These are phyloP conservation scores for Argopecten irradians DNA, from an alignment of 1,140 invertebrate genomes.

Conservation along the genomic window DNA sequence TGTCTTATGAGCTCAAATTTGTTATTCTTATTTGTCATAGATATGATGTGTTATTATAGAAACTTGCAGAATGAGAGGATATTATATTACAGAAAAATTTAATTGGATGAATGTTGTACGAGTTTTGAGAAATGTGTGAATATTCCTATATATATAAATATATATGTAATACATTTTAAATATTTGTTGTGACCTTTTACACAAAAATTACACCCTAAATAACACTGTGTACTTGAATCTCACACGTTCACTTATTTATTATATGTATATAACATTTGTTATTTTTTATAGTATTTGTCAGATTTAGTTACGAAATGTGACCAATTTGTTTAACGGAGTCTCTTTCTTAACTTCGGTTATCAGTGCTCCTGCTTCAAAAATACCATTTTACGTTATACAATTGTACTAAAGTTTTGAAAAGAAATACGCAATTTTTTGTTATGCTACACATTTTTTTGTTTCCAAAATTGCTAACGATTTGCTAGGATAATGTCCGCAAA, in stretches of 20 bases:
- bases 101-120: neutral
- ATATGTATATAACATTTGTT: slow-evolving; percentile 5
- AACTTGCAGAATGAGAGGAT: neutral
- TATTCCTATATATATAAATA: neutral
- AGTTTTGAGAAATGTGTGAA: neutral
- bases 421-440: slow-evolving; percentile 21
- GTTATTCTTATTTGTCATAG: neutral
- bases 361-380: neutral
- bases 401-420: neutral
- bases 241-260: slow-evolving; percentile 14
- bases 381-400: neutral
- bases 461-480: neutral
- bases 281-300: slow-evolving; percentile 19
- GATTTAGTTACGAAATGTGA: neutral
- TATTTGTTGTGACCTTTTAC: neutral
- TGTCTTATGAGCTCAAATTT: slow-evolving; percentile 22
- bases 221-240: neutral
- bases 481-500: neutral
- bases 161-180: neutral
- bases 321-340: neutral
- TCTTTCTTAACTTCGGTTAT: neutral
- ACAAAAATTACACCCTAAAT: neutral
- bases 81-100: neutral
- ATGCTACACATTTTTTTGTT: neutral
- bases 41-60: neutral